Percentiles rank a stretch among this genome's conserved stretches.
Evolutionary conservation across 2,888 invertebrate genomes (phyloP).

Genomic region (Syrphus vitripennis): DNA sequence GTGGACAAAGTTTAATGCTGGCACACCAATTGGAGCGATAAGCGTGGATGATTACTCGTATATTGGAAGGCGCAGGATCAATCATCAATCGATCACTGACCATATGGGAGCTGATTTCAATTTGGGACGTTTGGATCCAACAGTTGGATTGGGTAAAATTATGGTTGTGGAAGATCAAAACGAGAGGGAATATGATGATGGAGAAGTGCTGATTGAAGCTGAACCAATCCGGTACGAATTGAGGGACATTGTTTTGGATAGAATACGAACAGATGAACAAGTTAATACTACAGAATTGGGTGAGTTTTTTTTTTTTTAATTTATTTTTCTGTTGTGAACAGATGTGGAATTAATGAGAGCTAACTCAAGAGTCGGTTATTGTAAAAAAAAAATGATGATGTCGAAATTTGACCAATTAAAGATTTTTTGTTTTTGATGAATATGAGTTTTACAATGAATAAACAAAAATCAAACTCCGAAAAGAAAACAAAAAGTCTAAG

Average conservation of each 20-base stretch:
- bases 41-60: conserved; percentile 82
- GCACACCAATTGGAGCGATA: conserved; percentile 85
- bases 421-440: not conserved
- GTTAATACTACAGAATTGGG: conserved; percentile 83
- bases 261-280: conserved; percentile 82
- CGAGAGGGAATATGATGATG: conserved; percentile 83
- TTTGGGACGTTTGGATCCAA: conserved; percentile 88
- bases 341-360: not conserved
- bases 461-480: too few species aligned
- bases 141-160: conserved; percentile 86
- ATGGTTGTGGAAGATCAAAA: conserved; percentile 85
- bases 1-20: conserved; percentile 87
- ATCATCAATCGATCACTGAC: conserved; percentile 58
- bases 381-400: not conserved
- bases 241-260: conserved; percentile 85
- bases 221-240: conserved; percentile 91
- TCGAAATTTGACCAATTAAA: not conserved
- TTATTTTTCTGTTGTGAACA: not conserved
- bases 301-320: conserved; percentile 77
- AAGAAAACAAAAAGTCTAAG: not conserved
- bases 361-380: not conserved
- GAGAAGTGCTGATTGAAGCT: conserved; percentile 90
- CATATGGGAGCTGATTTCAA: conserved; percentile 79
- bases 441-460: not conserved
- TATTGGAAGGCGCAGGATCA: conserved; percentile 81